Evolutionary conservation across 2,113 vertebrate species (phyloP).

Genomic region (Zeus faber): DNA sequence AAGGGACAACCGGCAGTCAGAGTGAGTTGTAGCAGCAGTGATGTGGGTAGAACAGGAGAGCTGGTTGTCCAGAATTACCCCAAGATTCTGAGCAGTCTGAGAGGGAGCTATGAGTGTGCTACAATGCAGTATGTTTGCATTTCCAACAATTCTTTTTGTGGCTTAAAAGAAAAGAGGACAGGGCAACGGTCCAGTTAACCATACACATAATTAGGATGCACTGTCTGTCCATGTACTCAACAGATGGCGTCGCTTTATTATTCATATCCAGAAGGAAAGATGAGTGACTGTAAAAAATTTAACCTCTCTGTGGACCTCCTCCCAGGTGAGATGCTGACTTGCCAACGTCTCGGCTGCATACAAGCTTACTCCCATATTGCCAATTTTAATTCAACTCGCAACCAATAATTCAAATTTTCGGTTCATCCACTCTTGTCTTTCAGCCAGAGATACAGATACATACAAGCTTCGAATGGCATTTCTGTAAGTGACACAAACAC

Average conservation of each 20-base stretch:
- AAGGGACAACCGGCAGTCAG: too few species aligned
- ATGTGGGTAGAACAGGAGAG: too few species aligned
- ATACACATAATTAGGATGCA: background rate
- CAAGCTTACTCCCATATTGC: background rate
- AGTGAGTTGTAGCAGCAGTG: too few species aligned
- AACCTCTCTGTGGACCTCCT: background rate
- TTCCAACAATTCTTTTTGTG: too few species aligned
- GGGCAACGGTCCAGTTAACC: too few species aligned
- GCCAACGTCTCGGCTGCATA: background rate
- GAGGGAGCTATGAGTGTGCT: too few species aligned
- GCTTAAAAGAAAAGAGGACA: too few species aligned
- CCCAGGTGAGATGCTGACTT: background rate
- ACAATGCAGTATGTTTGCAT: too few species aligned
- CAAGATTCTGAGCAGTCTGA: too few species aligned
- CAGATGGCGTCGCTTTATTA: background rate
- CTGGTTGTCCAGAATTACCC: too few species aligned
- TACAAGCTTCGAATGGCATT: slow-evolving; percentile 48
- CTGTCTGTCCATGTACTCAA: background rate
- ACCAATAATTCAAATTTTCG: background rate
- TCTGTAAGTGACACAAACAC: slow-evolving; percentile 50
- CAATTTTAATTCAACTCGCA: background rate
- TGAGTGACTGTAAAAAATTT: background rate
- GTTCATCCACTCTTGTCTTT: slow-evolving; percentile 23
- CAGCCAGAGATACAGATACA: background rate
- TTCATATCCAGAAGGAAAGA: background rate